phyloP scores from a whole-genome alignment of 1,140 invertebrate genomes.

The Periplaneta americana region DNA sequence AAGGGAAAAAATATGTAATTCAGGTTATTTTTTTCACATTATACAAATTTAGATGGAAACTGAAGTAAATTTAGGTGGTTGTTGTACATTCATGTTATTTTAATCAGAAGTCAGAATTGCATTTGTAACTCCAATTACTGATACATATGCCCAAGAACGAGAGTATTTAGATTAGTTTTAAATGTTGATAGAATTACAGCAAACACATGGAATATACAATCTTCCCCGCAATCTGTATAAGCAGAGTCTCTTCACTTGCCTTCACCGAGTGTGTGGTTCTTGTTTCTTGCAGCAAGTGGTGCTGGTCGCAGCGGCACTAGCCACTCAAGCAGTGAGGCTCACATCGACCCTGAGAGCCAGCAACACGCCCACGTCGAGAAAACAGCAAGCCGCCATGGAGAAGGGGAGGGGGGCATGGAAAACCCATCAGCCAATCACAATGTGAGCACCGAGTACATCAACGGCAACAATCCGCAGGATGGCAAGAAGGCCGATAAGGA shows the following conservation, averaged over 20 bases:
- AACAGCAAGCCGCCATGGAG: not conserved
- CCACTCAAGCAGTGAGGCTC: conserved; percentile 7
- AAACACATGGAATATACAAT: not conserved
- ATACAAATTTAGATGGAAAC: no score
- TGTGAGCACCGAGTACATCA: conserved; percentile 4
- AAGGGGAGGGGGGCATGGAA: conserved; percentile 10
- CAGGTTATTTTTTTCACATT: no score
- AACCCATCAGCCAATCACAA: conserved; percentile 9
- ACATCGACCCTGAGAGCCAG: conserved; percentile 3
- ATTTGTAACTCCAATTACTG: no score
- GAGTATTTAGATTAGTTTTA: no score
- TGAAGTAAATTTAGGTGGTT: no score
- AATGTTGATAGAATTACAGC: no score
- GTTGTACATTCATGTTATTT: no score
- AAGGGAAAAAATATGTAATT: not conserved
- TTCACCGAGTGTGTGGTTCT: conserved; percentile 3
- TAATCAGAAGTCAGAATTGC: no score
- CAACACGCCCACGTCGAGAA: not conserved
- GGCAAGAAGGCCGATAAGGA: conserved; percentile 3
- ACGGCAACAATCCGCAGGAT: conserved; percentile 2
- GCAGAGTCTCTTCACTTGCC: conserved; percentile 4
- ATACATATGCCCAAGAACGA: no score
- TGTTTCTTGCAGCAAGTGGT: conserved; percentile 5
- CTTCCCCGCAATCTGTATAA: not conserved
- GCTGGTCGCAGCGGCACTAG: conserved; percentile 2